Evolutionary conservation across 2,113 vertebrate genomes (phyloP), one percentile per base, ranked within the genome.

Genomic region (Pelusios castaneus): DNA sequence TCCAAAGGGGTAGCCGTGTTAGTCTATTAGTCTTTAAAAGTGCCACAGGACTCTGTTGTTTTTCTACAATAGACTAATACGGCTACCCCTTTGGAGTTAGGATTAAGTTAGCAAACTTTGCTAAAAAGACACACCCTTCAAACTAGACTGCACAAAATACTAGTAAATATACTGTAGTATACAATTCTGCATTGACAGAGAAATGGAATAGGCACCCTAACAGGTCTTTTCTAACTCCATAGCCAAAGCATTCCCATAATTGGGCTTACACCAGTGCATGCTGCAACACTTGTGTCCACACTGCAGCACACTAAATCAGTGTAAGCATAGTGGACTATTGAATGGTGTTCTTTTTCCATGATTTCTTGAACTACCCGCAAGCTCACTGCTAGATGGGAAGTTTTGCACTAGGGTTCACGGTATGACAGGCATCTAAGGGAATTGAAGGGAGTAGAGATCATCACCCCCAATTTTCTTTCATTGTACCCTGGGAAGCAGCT

Each of bases 241-340:
- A 14, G n/a, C 12, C 82, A 2, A 0, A 41, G 80, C 60, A 43
- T 24, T 82, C 80, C 47, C 29, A 70, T 5, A 52, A 31, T 0
- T 58, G 45, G 24, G 45, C 21, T 49, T 24, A 41, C 8, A 75
- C 5, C 11, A 14, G 43, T 49, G 17, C 21, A 75, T 17, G 34
- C 5, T 85, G 10, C 51, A 87, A 38, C 25, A 5, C 17, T 34
- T 43, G 25, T 4, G 27, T 17, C 45, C 10, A 10, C 2, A 76
- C 8, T 3, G 1, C 5, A 85, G 47, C 58, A 87, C 83, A 13
- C 43, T 63, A 52, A 43, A 89, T 17, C 29, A 87, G 76, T 87
- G 77, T 11, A 75, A 54, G 38, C 77, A 12, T 0, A 1, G 31
- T 76, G 67, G 75, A 27, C n/a, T 0, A 60, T 17, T 2, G 89